Base-by-base conservation (phyloP, 2,113 vertebrate genomes). In the Nannobrachium achirus region DNA sequence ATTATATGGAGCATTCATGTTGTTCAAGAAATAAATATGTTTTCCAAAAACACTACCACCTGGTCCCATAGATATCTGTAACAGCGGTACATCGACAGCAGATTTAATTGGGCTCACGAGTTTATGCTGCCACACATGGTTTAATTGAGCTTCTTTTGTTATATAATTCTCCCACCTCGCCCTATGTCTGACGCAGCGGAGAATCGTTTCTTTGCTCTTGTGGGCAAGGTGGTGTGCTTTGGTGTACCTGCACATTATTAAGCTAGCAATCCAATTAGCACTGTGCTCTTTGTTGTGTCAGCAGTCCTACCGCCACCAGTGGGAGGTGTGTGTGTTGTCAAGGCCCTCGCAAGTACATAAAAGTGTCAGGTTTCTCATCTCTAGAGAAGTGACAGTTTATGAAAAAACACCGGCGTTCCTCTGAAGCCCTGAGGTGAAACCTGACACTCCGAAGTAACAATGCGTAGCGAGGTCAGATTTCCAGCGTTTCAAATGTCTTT, bases 21-120 rank as follows among this genome's bases (percentile, higher is more conserved):
- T 85, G 86, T 94, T 94, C 91, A 93, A 93, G 73, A 95, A 98
- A 97, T 96, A 98, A 97, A 96, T 83, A 86, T 96, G 95, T 97
- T 96, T 96, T 95, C 88, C 73, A 89, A 96, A 93, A 89, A 55
- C 4, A 50, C 42, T 38, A 1, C 0, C 38, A 4, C 20, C 20
- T 25, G 20, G 20, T 25, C 20, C 20, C 20, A 25, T 33, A 33
- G 6, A 33, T 33, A 33, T 33, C 25, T 33, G 25, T 33, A 33
- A 33, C 25, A 33, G 25, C 11, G 20, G 57, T 18, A 45, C 16
- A 16, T n/a, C n/a, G 1, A 20, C 18, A 4, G 8, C 20, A 25
- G 16, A 53, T 53, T 19, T 53, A 20, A 11, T 53, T 11, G 9
- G 18, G 8, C 9, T 4, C 4, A 53, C 42, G 0, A 48, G 11